Evolutionary conservation across 2,888 invertebrate genomes (phyloP).

Genomic region (Atherix ibis): DNA sequence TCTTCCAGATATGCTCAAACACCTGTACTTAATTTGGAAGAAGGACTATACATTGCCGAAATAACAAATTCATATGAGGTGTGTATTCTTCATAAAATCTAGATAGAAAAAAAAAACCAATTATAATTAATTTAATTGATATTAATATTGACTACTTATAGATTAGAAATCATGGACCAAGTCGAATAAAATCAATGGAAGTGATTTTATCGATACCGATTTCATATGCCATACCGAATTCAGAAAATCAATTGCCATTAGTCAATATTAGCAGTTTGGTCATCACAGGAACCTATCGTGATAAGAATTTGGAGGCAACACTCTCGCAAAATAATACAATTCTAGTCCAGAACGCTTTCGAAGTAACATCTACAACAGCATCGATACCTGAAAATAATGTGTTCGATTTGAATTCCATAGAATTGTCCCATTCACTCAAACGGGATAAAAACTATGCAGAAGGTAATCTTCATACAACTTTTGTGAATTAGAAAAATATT

Average conservation of each 20-base stretch:
- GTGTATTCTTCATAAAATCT: conserved; percentile 4
- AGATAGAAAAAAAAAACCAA: no score
- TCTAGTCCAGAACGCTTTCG: conserved; percentile 23
- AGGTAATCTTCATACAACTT: no score
- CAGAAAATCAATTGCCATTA: conserved; percentile 21
- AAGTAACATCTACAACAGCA: conserved; percentile 14
- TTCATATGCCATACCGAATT: conserved; percentile 23
- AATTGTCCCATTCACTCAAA: conserved; percentile 9
- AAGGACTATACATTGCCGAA: conserved; percentile 20
- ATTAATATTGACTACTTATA: conserved; percentile 6
- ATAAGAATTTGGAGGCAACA: conserved; percentile 21
- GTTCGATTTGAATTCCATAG: conserved; percentile 12
- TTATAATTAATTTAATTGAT: no score
- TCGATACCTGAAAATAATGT: conserved; percentile 10
- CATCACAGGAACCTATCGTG: conserved; percentile 25
- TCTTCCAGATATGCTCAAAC: conserved; percentile 21
- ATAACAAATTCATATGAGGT: conserved; percentile 27
- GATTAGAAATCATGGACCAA: conserved; percentile 31
- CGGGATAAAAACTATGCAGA: conserved; percentile 9
- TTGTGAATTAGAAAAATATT: no score
- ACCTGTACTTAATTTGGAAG: conserved; percentile 23
- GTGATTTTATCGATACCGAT: conserved; percentile 26
- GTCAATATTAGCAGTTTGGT: conserved; percentile 25
- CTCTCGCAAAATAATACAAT: conserved; percentile 25
- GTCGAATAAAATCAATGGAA: conserved; percentile 24